Evolutionary conservation across 1,140 invertebrate genomes (phyloP).

Genomic region (Trachelipus rathkii): DNA sequence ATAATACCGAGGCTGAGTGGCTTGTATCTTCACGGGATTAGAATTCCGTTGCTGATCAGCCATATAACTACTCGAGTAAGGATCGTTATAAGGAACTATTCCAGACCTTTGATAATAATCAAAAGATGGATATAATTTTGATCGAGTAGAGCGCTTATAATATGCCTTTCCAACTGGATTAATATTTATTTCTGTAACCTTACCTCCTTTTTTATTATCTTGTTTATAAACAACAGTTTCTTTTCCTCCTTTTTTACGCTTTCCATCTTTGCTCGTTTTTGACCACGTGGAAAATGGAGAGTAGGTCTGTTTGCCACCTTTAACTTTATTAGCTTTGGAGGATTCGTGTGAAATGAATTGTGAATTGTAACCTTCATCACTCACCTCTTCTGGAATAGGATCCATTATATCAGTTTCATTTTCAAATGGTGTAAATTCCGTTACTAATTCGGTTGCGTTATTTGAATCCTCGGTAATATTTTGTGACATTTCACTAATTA

Average conservation of each 20-base stretch:
- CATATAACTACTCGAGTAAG: too few relatives aligned
- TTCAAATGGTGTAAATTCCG: not conserved
- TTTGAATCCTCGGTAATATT: not conserved
- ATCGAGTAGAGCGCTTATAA: not conserved
- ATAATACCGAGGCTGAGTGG: constrained; percentile 8
- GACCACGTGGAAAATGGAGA: not conserved
- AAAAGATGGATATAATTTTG: not conserved
- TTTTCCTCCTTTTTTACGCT: not conserved
- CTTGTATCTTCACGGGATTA: too few relatives aligned
- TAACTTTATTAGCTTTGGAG: not conserved
- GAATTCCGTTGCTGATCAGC: too few relatives aligned
- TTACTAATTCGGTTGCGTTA: not conserved
- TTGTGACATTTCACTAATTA: too few relatives aligned
- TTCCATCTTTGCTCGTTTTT: not conserved
- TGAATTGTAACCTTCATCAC: not conserved
- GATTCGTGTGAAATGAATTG: not conserved
- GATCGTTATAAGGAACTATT: too few relatives aligned
- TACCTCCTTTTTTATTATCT: not conserved
- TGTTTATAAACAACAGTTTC: not conserved
- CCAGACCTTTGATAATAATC: too few relatives aligned
- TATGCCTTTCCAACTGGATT: not conserved
- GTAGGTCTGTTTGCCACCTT: not conserved
- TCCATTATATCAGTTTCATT: not conserved
- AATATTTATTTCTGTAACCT: constrained; percentile 9
- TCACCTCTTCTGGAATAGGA: not conserved